Evolutionary conservation across 2,113 vertebrate species (phyloP), one percentile per base, ranked within the genome.

Genomic region (Chloropsis hardwickii): DNA sequence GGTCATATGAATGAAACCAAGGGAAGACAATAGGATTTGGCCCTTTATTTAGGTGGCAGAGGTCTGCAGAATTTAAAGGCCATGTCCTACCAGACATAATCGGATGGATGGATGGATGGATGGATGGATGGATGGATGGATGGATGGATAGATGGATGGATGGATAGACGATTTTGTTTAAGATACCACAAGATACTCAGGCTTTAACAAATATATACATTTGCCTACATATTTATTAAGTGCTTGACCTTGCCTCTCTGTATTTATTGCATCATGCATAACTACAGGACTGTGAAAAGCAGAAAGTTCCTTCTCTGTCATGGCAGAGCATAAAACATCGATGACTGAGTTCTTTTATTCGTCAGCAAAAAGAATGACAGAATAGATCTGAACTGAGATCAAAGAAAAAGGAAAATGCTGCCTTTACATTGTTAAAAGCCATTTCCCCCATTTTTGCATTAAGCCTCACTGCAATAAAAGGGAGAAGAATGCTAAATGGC

Each of bases 351-450:
- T 88, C 29, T 90, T 86, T 45, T 22, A 58, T 86, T 88, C 88
- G 35, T 10, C 0, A 1, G n/a, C 35, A 86, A 82, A 88, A 73
- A 40, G 48, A 86, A 84, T 57, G 37, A 54, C 67, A 71, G 60
- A 94, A 62, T 40, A 90, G 44, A 88, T 79, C 56, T 92, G 82
- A 94, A 81, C 20, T 29, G 51, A 88, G 79, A 88, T 88, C 64
- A 95, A 86, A 96, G 92, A 77, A 93, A 86, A 81, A 22, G 24
- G 14, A 80, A 91, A 94, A 86, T 19, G 3, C 14, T 80, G 70
- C 53, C 64, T 86, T 85, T 74, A 53, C n/a, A 53, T 48, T 45
- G 19, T 77, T 86, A 86, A 83, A 77, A 85, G 60, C 21, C 10
- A 58, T 88, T 87, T 47, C 1, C 29, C 31, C 37, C 66, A 77